Evolutionary conservation across 2,888 invertebrate species (phyloP).

Genomic region (Hololepta plana): DNA sequence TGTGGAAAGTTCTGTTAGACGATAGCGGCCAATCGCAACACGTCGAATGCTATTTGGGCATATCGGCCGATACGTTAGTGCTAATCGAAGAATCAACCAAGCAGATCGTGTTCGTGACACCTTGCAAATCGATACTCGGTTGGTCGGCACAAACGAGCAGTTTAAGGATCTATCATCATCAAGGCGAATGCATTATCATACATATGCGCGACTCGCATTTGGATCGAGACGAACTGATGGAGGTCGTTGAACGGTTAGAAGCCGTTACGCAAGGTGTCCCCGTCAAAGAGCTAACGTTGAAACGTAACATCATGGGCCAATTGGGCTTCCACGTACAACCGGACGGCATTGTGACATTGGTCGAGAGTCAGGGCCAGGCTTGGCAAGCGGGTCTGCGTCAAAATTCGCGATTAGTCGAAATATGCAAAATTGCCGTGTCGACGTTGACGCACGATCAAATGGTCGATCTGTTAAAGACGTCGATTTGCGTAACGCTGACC

Average conservation of each 20-base stretch:
- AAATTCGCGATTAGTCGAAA: slow-evolving; percentile 76
- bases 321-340: slow-evolving; percentile 83
- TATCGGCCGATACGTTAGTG: slow-evolving; percentile 75
- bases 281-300: slow-evolving; percentile 62
- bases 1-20: slow-evolving; percentile 63
- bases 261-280: slow-evolving; percentile 63
- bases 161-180: slow-evolving; percentile 74
- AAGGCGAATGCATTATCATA: slow-evolving; percentile 73
- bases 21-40: slow-evolving; percentile 45
- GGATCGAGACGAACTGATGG: slow-evolving; percentile 50
- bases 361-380: slow-evolving; percentile 56
- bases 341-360: slow-evolving; percentile 85
- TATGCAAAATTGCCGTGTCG: slow-evolving; percentile 47
- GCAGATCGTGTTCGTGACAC: slow-evolving; percentile 72
- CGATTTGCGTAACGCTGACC: slow-evolving; percentile 68
- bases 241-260: slow-evolving; percentile 62
- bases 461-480: slow-evolving; percentile 81
- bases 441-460: slow-evolving; percentile 83
- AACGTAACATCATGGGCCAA: slow-evolving; percentile 66
- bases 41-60: slow-evolving; percentile 66
- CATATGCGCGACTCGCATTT: slow-evolving; percentile 51
- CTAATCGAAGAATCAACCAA: slow-evolving; percentile 67
- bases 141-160: slow-evolving; percentile 39
- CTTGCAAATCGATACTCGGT: slow-evolving; percentile 63
- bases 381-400: slow-evolving; percentile 75